Base-by-base conservation (phyloP, 2,113 vertebrate genomes). In the Cichladusa arquata region DNA sequence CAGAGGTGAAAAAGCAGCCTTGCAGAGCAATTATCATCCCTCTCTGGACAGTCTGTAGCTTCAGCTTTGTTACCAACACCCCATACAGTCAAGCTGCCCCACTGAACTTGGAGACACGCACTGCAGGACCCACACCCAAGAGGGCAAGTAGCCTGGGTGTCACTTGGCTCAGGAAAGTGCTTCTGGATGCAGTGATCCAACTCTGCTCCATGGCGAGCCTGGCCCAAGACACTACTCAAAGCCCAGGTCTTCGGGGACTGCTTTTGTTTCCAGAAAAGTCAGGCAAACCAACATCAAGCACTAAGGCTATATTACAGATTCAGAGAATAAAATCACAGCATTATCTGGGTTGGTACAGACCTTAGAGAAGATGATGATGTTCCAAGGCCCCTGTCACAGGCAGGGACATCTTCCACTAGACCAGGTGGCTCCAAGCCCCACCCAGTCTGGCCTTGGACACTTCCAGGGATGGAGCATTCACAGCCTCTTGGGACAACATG, bases 91-190 rank as follows among this genome's bases (percentile, higher is more conserved):
- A 1, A 44, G 11, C 19, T 54, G 48, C 48, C 22, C 25, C 25
- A 18, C 10, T 3, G 2, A 19, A 33, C 19, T 18, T 33, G 29
- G 48, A 65, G 13, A 69, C 12, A 8, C 0, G 0, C 18, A 9
- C 33, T 14, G 8, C 25, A 17, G 10, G 24, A 61, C 6, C 4
- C 26, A 76, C 17, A 62, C 72, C 19, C 26, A 16, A 45, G 26
- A 42, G 11, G 34, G 53, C 17, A 51, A 22, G 9, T 6, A 70
- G 14, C 25, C 33, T 57, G 26, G 50, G 14, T 42, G 24, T 40
- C 45, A 36, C 19, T 44, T 1, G 0, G 7, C 24, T 74, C 36
- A 70, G 44, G 28, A 74, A 47, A 26, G 42, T 40, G 29, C 24
- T 79, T 36, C 70, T 61, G 36, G n/a, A 65, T 9, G 26, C 16